Evolutionary conservation across 2,113 vertebrate genomes (phyloP).

Genomic region (Hippopotamus amphibius): DNA sequence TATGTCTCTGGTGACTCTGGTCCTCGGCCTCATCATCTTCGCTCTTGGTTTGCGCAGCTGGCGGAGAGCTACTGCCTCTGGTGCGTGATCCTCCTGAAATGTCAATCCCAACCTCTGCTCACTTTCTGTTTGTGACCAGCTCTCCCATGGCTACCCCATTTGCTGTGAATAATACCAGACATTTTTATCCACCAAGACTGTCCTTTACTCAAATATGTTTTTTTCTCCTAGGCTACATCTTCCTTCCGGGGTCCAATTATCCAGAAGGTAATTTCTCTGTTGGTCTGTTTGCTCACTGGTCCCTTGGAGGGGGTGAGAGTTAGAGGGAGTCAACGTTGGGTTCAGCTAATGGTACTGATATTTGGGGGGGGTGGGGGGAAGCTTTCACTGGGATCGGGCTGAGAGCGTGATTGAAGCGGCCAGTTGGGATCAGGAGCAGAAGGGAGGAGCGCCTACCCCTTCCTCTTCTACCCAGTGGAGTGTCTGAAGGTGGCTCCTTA

Average conservation of each 20-base stretch:
- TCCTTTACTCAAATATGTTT: slow-evolving; percentile 50
- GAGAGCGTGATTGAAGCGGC: background rate
- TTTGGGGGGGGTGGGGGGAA: background rate
- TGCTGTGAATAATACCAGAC: background rate
- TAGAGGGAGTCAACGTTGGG: background rate
- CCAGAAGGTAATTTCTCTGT: slow-evolving; percentile 75
- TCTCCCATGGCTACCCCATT: background rate
- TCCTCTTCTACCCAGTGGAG: background rate
- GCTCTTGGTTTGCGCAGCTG: slow-evolving; percentile 65
- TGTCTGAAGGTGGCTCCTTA: background rate
- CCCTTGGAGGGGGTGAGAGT: background rate
- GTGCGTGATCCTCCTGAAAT: slow-evolving; percentile 54
- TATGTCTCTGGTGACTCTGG: slow-evolving; percentile 55
- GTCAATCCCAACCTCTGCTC: background rate
- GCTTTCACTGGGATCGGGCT: background rate
- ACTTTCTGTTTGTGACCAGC: background rate
- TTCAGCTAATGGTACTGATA: background rate
- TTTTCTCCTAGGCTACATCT: slow-evolving; percentile 73
- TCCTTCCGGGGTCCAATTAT: slow-evolving; percentile 73
- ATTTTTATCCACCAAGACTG: background rate
- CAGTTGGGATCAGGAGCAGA: background rate
- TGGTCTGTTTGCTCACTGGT: background rate
- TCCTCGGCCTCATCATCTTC: slow-evolving; percentile 72
- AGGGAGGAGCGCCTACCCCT: background rate
- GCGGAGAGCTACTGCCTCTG: background rate